Percentiles rank a stretch among this genome's conserved stretches.
Evolutionary conservation across 2,113 vertebrate genomes (phyloP).

Genomic region (Pontoporia blainvillei): DNA sequence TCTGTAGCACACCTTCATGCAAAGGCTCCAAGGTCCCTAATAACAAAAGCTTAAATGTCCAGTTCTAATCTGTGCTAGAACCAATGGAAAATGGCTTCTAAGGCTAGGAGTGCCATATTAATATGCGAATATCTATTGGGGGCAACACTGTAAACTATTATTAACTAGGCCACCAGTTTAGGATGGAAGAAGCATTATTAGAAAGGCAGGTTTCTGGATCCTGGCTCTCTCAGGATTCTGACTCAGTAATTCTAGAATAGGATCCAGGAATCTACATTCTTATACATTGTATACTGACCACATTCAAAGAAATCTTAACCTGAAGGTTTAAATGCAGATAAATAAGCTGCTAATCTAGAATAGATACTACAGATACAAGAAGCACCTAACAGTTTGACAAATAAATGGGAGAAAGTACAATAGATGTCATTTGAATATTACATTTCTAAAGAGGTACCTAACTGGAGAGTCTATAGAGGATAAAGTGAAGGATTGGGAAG

Average conservation of each 20-base stretch:
- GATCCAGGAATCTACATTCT: not conserved
- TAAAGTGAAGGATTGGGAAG: not conserved
- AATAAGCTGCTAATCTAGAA: not conserved
- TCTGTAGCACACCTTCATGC: not conserved
- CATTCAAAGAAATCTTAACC: not conserved
- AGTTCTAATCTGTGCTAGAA: not conserved
- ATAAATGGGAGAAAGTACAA: not conserved
- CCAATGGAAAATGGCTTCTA: not conserved
- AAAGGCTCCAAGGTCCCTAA: not conserved
- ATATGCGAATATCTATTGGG: not conserved
- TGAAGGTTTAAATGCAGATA: not conserved
- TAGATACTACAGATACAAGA: not conserved
- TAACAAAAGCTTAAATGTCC: not conserved
- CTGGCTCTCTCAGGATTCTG: not conserved
- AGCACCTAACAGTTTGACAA: not conserved
- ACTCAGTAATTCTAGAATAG: not conserved
- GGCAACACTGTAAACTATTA: not conserved
- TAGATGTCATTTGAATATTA: not conserved
- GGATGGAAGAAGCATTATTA: not conserved
- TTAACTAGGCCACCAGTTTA: not conserved
- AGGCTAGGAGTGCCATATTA: not conserved
- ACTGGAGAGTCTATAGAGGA: not conserved
- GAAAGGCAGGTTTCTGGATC: not conserved
- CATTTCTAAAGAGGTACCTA: not conserved
- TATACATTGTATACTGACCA: not conserved